Conservation (phyloP, 2,797 vertebrate genomes). For the Acanthurus tractus region DNA sequence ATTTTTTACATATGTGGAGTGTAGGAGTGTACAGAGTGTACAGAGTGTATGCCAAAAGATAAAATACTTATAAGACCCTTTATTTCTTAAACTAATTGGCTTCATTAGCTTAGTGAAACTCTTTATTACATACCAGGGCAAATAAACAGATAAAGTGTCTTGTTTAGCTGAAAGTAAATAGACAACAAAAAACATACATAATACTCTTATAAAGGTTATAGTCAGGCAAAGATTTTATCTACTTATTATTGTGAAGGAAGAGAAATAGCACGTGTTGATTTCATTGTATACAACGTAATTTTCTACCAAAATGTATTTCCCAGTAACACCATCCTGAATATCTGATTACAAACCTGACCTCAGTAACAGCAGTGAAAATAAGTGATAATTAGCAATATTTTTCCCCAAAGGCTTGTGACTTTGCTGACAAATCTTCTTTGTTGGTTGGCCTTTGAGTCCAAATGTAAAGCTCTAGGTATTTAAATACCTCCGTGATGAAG, state of each 20-base stretch:
- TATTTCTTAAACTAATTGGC: not conserved
- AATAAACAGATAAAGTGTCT: slow-evolving; percentile 10
- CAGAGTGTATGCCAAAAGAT: not conserved
- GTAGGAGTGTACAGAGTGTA: no score
- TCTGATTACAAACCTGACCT: slow-evolving; percentile 32
- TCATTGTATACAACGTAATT: slow-evolving; percentile 4
- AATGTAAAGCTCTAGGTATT: slow-evolving; percentile 53
- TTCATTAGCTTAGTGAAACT: slow-evolving; percentile 11
- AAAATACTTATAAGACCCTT: not conserved
- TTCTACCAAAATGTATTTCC: not conserved
- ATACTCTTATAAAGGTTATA: slow-evolving; percentile 17
- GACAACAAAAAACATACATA: slow-evolving; percentile 12
- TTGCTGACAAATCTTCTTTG: slow-evolving; percentile 51
- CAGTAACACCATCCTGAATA: slow-evolving; percentile 17
- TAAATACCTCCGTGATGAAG: slow-evolving; percentile 63
- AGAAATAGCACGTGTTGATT: not conserved
- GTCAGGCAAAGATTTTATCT: slow-evolving; percentile 4
- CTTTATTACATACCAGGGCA: slow-evolving; percentile 8
- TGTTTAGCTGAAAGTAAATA: slow-evolving; percentile 15
- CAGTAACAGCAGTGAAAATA: slow-evolving; percentile 35
- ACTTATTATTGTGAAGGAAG: slow-evolving; percentile 12
- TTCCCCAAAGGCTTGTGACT: slow-evolving; percentile 34
- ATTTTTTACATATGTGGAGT: not conserved
- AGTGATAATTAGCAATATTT: slow-evolving; percentile 48
- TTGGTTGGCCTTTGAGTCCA: slow-evolving; percentile 48